These are phyloP conservation scores for Platysternon megacephalum DNA, from an alignment of 2,113 vertebrate species.

Conservation along the genomic window DNA sequence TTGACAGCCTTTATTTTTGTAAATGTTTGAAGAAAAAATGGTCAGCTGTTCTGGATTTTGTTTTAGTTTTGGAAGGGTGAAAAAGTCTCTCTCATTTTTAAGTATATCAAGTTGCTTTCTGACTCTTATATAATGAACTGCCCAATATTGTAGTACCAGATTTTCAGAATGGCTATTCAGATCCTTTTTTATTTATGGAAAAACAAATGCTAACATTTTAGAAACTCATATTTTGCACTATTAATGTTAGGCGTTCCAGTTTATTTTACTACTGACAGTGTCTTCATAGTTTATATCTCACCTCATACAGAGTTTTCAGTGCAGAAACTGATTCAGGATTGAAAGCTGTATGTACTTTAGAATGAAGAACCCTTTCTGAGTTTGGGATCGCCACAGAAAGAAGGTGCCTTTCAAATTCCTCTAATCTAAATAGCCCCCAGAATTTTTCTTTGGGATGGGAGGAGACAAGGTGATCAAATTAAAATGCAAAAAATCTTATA, in stretches of 20 bases:
- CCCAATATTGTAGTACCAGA: neutral
- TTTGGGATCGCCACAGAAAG: neutral
- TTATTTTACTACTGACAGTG: neutral
- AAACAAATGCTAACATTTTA: neutral
- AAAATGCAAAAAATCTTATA: neutral
- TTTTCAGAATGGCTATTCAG: neutral
- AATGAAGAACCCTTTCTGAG: neutral
- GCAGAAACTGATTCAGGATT: neutral
- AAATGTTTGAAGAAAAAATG: neutral
- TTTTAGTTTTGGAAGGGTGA: neutral
- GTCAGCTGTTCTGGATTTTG: neutral
- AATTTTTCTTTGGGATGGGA: neutral
- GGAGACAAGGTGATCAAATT: neutral
- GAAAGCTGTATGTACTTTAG: neutral
- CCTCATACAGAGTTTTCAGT: neutral
- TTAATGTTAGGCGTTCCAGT: neutral
- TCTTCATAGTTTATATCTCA: neutral
- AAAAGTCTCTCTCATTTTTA: neutral
- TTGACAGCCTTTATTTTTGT: neutral
- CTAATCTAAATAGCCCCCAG: too few species aligned
- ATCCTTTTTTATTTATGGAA: neutral
- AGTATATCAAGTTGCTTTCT: neutral
- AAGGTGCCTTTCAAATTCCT: neutral
- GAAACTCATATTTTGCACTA: neutral
- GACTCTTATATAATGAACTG: neutral